Evolutionary conservation across 2,888 invertebrate species (phyloP).

Genomic region (Parapristionchus giblindavisi): DNA sequence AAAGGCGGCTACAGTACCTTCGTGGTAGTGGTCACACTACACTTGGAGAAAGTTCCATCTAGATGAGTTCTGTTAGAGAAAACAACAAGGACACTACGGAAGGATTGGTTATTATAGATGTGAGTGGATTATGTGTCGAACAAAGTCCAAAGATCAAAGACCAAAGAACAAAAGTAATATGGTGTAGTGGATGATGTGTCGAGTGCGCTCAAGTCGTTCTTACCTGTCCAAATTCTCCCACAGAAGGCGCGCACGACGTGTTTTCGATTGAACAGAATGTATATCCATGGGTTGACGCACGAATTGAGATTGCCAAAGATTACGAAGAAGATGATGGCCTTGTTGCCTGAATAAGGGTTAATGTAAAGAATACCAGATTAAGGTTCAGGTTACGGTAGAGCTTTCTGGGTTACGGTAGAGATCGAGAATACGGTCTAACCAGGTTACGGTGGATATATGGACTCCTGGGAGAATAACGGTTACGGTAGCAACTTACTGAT

Average conservation of each 20-base stretch:
- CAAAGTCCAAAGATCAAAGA: no score
- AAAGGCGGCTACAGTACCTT: no score
- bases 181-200: background rate
- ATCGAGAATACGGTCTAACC: no score
- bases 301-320: slow-evolving; percentile 80
- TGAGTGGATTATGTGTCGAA: background rate
- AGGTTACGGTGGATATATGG: no score
- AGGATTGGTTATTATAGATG: slow-evolving; percentile 12
- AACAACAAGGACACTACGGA: background rate
- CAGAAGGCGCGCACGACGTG: slow-evolving; percentile 54
- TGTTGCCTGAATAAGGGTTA: no score
- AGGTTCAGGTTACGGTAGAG: no score
- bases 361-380: no score
- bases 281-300: slow-evolving; percentile 77
- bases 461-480: background rate
- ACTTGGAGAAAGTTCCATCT: no score
- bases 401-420: no score
- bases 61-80: no score
- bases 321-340: slow-evolving; percentile 76
- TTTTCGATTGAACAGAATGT: slow-evolving; percentile 71
- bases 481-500: slow-evolving; percentile 71
- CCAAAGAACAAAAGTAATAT: no score
- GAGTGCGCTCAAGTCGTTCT: background rate
- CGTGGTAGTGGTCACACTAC: no score
- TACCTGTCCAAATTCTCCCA: slow-evolving; percentile 30